Conservation (phyloP, 2,888 invertebrate genomes). For the Apamea anceps region DNA sequence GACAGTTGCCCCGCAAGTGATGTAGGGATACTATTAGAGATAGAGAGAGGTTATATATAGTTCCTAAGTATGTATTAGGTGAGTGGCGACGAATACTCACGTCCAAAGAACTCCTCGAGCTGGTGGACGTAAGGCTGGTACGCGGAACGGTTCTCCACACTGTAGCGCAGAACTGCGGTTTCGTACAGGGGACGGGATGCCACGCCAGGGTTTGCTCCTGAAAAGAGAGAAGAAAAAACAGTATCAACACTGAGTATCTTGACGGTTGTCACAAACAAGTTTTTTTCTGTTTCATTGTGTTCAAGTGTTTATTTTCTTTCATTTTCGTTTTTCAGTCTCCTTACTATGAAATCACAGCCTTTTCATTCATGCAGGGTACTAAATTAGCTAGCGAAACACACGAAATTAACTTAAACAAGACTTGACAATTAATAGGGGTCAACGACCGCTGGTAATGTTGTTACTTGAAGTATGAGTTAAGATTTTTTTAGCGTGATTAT, state of each 20-base stretch:
- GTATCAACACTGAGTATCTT: background rate
- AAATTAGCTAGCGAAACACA: too few species aligned
- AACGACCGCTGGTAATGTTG: too few species aligned
- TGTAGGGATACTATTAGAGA: background rate
- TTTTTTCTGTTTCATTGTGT: background rate
- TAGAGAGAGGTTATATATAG: too few species aligned
- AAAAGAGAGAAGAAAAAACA: slow-evolving; percentile 44
- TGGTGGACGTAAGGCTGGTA: slow-evolving; percentile 87
- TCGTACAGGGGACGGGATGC: slow-evolving; percentile 91
- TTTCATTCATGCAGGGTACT: too few species aligned
- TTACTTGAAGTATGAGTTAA: too few species aligned
- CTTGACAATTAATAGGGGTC: too few species aligned
- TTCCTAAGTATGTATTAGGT: background rate
- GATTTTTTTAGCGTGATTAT: too few species aligned
- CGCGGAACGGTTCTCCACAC: slow-evolving; percentile 85
- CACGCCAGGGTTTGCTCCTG: slow-evolving; percentile 91
- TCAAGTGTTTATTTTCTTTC: background rate
- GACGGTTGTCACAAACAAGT: background rate
- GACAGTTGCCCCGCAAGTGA: background rate
- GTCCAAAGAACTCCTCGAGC: slow-evolving; percentile 81
- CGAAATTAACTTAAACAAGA: too few species aligned
- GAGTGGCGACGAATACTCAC: slow-evolving; percentile 71
- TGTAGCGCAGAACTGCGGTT: slow-evolving; percentile 89
- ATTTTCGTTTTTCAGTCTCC: background rate
- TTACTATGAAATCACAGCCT: too few species aligned